Evolutionary conservation across 2,888 invertebrate species (phyloP).

Genomic region (Himalopsyche tibetana): DNA sequence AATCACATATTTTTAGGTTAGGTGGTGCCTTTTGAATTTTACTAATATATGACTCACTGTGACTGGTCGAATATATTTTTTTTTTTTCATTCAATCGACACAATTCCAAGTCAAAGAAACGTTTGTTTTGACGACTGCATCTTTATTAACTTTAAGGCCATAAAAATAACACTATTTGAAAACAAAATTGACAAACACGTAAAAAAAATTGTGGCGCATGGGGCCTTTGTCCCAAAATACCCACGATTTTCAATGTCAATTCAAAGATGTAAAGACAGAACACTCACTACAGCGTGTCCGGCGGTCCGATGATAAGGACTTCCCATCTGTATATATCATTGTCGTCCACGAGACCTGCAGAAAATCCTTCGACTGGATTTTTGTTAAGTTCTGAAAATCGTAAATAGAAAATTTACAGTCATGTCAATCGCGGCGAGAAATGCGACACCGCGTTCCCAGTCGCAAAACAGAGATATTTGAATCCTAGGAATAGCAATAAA

Average conservation of each 20-base stretch:
- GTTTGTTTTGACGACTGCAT: background rate
- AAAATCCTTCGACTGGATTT: slow-evolving; percentile 99
- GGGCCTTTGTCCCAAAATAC: slow-evolving; percentile 50
- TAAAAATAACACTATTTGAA: slow-evolving; percentile 68
- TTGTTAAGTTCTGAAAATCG: slow-evolving; percentile 94
- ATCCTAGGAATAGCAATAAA: slow-evolving; percentile 44
- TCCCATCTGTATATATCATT: slow-evolving; percentile 99
- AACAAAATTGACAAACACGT: slow-evolving; percentile 62
- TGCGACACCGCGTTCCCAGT: slow-evolving; percentile 45
- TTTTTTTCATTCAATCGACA: background rate
- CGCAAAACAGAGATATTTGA: slow-evolving; percentile 30
- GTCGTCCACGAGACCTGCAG: slow-evolving; percentile 99
- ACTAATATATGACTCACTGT: background rate
- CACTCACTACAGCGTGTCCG: slow-evolving; percentile 98
- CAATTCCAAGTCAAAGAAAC: background rate
- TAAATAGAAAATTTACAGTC: slow-evolving; percentile 58
- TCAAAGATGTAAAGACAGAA: background rate
- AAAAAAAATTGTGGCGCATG: slow-evolving; percentile 24
- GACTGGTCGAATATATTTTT: background rate
- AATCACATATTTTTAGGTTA: background rate
- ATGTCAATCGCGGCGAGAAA: slow-evolving; percentile 31
- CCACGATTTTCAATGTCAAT: slow-evolving; percentile 34
- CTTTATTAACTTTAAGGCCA: background rate
- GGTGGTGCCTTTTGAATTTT: background rate
- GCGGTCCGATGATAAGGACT: slow-evolving; percentile 99